Evolutionary conservation across 37 sponge, comb jelly and placozoan species (phyloP), one percentile per base, ranked within the genome.

Genomic region (Cliona cf. orientalis): DNA sequence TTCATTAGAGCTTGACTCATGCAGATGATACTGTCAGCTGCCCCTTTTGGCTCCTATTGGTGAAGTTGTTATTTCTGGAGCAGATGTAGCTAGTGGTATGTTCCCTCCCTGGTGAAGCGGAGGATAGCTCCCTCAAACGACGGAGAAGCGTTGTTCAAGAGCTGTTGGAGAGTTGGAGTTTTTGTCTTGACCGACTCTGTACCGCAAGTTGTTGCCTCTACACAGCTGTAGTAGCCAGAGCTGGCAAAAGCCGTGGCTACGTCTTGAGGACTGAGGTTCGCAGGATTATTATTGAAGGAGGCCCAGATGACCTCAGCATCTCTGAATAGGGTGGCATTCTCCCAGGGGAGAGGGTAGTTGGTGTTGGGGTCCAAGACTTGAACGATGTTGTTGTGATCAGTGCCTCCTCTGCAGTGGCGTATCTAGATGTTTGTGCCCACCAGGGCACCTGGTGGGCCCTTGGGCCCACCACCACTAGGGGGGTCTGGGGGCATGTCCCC

Each of bases 41-140:
- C 39, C 99, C 99, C 87, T 99, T 99, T 87, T 99, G 99, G 65
- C 95, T 94, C 5, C 99, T 80, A 91, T 99, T 99, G 45, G 95
- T 92, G 71, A 99, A 99, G 85, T 99, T 99, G 86, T 99, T 99
- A 90, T 99, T 99, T 42, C 99, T 37, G 21, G 95, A 87, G 66
- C 91, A 94, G 68, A 99, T 92, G 87, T 99, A 99, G n/a, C n/a
- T n/a, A n/a, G 74, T 96, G 71, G 76, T 91, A 99, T 11, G 76
- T 82, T 14, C 62, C 81, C 5, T 71, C 28, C 11, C 42, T 25
- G 1, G 41, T 58, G 76, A 96, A 92, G 49, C 75, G 61, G 69
- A 99, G 80, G 26, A 99, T 79, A 26, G 90, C 79, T 3, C 97
- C 99, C 21, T 82, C 80, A 61, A 96, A 98, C 5, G 97, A 96